Conservation (phyloP, 2,888 invertebrate genomes). For the Lapara coniferarum region DNA sequence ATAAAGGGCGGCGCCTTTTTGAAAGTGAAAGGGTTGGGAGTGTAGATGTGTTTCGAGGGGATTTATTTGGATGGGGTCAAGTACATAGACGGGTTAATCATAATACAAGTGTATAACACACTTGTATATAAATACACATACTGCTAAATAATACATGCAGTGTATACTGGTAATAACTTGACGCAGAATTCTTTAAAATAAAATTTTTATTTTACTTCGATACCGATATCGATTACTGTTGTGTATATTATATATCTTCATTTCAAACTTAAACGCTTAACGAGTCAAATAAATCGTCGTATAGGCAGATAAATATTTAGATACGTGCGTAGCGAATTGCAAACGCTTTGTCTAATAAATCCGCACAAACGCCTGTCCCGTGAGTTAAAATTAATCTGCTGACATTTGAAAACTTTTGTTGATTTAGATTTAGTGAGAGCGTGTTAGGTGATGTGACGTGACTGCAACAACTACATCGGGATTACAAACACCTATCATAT, state of each 20-base stretch:
- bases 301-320: constrained; percentile 17
- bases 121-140: background rate
- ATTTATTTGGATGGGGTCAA: constrained; percentile 57
- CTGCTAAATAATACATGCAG: background rate
- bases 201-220: background rate
- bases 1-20: constrained; percentile 60
- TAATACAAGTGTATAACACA: background rate
- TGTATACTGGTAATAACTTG: too few species aligned
- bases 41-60: constrained; percentile 56
- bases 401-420: constrained; percentile 73
- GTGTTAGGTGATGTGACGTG: constrained; percentile 66
- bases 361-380: constrained; percentile 38
- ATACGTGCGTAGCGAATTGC: constrained; percentile 41
- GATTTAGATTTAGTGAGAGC: constrained; percentile 55
- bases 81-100: constrained; percentile 39
- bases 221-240: background rate
- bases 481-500: constrained; percentile 58
- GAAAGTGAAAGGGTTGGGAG: constrained; percentile 70
- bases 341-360: constrained; percentile 42
- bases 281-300: background rate
- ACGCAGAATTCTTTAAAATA: too few species aligned
- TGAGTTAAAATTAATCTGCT: constrained; percentile 62
- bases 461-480: constrained; percentile 55
- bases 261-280: background rate
- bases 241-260: background rate